Percentiles rank a stretch among this genome's conserved stretches.
These are phyloP conservation scores for Gambusia yucatana DNA, from an alignment of 2,797 vertebrate genomes.

Conservation along the genomic window DNA sequence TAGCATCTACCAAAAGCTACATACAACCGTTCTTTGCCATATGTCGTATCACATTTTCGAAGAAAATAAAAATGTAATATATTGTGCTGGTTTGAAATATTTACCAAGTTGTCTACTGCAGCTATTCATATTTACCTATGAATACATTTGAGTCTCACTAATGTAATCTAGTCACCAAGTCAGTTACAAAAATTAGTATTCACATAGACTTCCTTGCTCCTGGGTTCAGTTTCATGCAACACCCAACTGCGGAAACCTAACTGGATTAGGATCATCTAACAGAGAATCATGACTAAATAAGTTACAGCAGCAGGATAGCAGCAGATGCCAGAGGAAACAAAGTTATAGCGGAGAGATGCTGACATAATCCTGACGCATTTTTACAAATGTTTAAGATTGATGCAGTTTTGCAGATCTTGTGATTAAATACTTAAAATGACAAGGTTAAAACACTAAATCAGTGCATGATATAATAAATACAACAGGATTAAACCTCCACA, in stretches of 20 bases:
- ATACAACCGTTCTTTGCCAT: background rate
- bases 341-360: background rate
- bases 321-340: background rate
- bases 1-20: background rate
- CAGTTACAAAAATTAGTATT: background rate
- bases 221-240: background rate
- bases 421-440: background rate
- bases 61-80: background rate
- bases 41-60: background rate
- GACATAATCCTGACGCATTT: background rate
- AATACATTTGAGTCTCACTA: background rate
- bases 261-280: background rate
- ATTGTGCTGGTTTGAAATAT: background rate
- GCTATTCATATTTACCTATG: background rate
- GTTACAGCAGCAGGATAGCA: background rate
- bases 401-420: background rate
- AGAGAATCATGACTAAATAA: background rate
- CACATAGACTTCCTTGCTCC: background rate
- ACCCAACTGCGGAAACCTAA: background rate
- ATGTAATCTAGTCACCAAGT: background rate
- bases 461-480: background rate
- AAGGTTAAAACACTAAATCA: background rate
- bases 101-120: background rate
- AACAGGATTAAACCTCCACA: slow-evolving; percentile 4
- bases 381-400: background rate